Evolutionary conservation across 2,888 invertebrate genomes (phyloP), one percentile per base, ranked within the genome.

Genomic region (Trachelus tabidus): DNA sequence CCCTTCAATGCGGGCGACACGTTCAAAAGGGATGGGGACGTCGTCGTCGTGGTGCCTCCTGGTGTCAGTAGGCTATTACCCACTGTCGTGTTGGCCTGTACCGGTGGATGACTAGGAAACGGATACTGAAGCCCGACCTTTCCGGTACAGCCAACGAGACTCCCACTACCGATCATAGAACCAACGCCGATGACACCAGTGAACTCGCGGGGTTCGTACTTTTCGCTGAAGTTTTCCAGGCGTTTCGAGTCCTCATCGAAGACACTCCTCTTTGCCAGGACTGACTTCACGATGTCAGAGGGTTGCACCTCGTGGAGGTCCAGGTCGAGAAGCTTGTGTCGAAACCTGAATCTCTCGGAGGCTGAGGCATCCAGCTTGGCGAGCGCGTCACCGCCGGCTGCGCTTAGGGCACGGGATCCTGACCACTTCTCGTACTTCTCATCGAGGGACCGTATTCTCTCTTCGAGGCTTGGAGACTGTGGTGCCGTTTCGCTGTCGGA

Each of bases 211-310:
- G 93, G 95, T 92, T 98, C 94, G 92, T 97, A 95, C 92, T 97
- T 95, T 92, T 98, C 95, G 89, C 95, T 94, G 79, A 96, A 95
- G 87, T 97, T 97, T 91, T 98, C 98, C 79, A 99, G 93, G 68
- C 99, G 94, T 92, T 98, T 98, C 69, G 96, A 95, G 91, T 99
- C 99, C 91, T 98, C 98, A 90, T 99, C 99, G 92, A 99, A 98
- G 77, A 99, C 97, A 76, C 98, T 98, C 82, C 96, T 95, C 91
- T 97, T 97, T 9, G 98, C 97, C 87, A 98, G 93, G 86, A 99
- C 94, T 34, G 97, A 97, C 88, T 97, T 97, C 69, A 98, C 97
- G 87, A 98, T 98, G 87, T 98, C 98, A 34, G 98, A 98, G 0
- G 98, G 98, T 90, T 98, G 97, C 79, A 96, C 94, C 88, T 96